phyloP scores from a whole-genome alignment of 2,797 vertebrate species.

The Parauchenoglanis punctatus region DNA sequence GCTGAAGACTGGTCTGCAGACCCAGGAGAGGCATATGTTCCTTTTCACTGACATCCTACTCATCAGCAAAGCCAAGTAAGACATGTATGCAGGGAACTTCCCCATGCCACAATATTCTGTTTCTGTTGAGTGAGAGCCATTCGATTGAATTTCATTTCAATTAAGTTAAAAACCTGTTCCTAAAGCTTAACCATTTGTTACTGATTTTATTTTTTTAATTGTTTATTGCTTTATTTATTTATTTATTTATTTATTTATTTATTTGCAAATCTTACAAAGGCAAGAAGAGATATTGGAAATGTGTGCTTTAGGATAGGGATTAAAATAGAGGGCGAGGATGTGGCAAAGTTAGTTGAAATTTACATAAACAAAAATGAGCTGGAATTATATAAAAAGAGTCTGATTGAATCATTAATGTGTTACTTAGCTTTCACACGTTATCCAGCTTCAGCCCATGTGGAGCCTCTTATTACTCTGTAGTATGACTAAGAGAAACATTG shows the following conservation, averaged over 20 bases:
- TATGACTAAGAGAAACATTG: background rate
- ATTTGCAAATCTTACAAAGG: no score
- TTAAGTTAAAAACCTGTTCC: background rate
- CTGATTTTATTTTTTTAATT: background rate
- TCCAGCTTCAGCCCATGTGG: background rate
- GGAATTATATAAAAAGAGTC: background rate
- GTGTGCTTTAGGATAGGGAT: background rate
- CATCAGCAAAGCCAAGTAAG: conserved; percentile 93
- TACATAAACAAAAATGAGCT: background rate
- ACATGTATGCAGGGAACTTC: conserved; percentile 23
- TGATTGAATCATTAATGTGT: background rate
- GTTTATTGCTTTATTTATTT: background rate
- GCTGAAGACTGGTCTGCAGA: conserved; percentile 89
- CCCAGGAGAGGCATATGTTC: conserved; percentile 91
- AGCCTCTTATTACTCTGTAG: background rate
- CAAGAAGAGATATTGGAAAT: background rate
- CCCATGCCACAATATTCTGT: background rate
- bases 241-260: background rate
- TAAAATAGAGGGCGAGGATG: background rate
- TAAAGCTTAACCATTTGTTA: background rate
- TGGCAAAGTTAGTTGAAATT: background rate
- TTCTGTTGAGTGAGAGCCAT: background rate
- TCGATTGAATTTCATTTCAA: background rate
- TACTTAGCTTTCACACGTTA: background rate
- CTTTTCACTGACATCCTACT: conserved; percentile 90